Percentiles rank a stretch among this genome's conserved stretches.
Evolutionary conservation across 2,113 vertebrate species (phyloP).

Genomic region (Shinisaurus crocodilurus): DNA sequence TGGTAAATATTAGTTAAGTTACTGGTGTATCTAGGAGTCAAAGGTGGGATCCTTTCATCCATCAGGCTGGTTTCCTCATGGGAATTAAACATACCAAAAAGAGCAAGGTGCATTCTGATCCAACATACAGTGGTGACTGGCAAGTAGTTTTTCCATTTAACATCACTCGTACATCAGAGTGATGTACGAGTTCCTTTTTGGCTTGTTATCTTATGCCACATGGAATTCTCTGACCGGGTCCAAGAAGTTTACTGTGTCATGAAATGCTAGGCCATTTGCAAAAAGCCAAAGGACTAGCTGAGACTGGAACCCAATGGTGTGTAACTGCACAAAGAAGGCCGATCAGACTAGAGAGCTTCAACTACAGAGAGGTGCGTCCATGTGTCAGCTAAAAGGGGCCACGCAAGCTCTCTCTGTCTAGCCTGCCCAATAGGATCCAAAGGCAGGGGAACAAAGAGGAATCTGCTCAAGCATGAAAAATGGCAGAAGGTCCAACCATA

Average conservation of each 20-base stretch:
- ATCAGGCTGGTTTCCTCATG: constrained; percentile 46
- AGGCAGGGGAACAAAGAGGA: not conserved
- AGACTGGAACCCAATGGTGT: not conserved
- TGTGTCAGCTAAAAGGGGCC: not conserved
- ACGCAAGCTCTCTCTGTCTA: not conserved
- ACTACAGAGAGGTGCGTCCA: not conserved
- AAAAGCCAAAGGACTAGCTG: not conserved
- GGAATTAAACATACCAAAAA: not conserved
- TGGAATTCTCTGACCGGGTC: not conserved
- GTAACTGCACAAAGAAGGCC: not conserved
- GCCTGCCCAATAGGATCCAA: not conserved
- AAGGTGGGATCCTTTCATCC: not conserved
- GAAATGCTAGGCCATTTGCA: not conserved
- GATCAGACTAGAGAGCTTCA: not conserved
- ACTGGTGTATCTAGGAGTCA: constrained; percentile 51
- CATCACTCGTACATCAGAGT: not conserved
- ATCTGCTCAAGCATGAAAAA: not conserved
- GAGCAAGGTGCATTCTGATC: constrained; percentile 14
- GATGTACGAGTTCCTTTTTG: not conserved
- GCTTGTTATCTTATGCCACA: not conserved
- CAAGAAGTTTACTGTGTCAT: not conserved
- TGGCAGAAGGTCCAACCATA: not conserved
- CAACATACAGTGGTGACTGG: constrained; percentile 26
- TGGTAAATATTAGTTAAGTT: constrained; percentile 53
- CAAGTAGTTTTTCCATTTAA: not conserved